Base-by-base conservation (phyloP, 2,888 invertebrate species). In the Teleiodes luculella region DNA sequence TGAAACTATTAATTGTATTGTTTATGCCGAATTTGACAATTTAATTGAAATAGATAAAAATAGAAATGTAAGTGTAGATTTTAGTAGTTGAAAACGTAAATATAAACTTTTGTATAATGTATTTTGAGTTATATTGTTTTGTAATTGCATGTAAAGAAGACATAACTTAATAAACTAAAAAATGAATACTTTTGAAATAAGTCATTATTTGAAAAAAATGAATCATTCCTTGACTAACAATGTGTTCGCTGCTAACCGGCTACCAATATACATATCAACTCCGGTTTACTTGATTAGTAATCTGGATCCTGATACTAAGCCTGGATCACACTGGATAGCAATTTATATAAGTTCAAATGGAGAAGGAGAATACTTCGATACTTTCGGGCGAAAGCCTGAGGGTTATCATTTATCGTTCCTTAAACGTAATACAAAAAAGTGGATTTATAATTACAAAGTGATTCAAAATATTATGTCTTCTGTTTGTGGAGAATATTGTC, bases 281-380 rank as follows among this genome's bases (percentile, higher is more conserved):
- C 53, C 39, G 14, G 24, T 46, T n/a, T 53, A 37, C 28, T 16
- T 53, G 14, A 36, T 53, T 5, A 36, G 58, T 56, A 63, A 64
- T 56, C 54, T 63, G 30, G 62, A 62, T 41, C 47, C 60, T 5
- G 61, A 64, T 57, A 41, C 57, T 28, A 54, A 59, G 18, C 63
- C 63, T 24, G 62, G 61, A 7, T 64, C 63, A 36, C 63, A 62
- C 31, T 66, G 63, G 66, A 39, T 66, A 51, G 66, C 61, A 35
- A 55, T 58, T 31, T 37, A 55, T 54, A 58, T 57, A 54, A 43
- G 2, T 31, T 1, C 14, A n/a, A 52, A 61, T 28, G 54, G 56
- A 37, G 30, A 61, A 35, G 61, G 60, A 8, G 52, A 62, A 58
- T 65, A 62, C 49, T 24, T 24, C 6, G 24, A 24, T 6, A 24